Conservation (phyloP, 2,113 vertebrate genomes). For the Phaethornis superciliosus region DNA sequence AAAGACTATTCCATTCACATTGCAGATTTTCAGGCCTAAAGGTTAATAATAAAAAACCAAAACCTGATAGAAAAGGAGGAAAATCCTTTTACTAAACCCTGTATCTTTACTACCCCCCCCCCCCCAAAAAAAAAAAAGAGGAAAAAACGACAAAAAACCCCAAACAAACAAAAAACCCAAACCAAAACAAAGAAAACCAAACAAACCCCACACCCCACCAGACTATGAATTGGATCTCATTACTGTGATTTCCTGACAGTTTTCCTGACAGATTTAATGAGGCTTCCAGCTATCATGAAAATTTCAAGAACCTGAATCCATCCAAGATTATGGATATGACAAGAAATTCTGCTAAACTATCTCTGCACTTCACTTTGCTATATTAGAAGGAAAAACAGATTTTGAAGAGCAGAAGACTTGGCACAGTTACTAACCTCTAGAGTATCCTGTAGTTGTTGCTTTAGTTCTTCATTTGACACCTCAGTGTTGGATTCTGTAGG, state of each 20-base stretch:
- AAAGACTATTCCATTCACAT: not conserved
- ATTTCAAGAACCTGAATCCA: not conserved
- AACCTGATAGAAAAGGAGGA: not conserved
- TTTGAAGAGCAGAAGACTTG: not conserved
- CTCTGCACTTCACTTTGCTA: not conserved
- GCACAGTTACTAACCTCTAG: constrained; percentile 77
- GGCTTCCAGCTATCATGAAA: not conserved
- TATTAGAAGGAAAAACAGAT: not conserved
- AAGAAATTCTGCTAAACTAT: not conserved
- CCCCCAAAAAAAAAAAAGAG: no score
- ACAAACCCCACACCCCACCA: no score
- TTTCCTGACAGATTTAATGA: not conserved
- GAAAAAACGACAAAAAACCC: no score
- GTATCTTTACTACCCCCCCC: not conserved
- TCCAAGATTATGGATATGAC: not conserved
- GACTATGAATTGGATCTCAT: not conserved
- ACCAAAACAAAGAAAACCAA: no score
- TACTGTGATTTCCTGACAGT: not conserved
- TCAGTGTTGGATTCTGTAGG: constrained; percentile 73
- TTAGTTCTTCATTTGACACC: constrained; percentile 78
- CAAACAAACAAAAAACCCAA: no score
- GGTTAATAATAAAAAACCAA: not conserved
- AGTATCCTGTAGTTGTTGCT: constrained; percentile 77
- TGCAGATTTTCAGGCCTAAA: not conserved
- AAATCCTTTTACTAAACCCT: not conserved